Base-by-base conservation (phyloP, 1,140 invertebrate genomes). In the Zaprionus vittiger region DNA sequence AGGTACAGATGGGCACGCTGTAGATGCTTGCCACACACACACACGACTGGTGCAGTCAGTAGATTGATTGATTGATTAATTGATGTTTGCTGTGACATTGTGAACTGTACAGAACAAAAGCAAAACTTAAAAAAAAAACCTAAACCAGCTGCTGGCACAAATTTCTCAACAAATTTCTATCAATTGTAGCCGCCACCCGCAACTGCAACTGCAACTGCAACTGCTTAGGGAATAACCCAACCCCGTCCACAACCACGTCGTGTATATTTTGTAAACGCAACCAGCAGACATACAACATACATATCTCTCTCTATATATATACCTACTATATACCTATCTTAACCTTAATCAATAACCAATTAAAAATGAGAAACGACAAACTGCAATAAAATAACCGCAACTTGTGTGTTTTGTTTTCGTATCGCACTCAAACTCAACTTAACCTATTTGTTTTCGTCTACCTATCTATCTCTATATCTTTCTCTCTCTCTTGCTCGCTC, bases 1-100 rank as follows among this genome's bases (percentile, higher is more conserved):
- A 89, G 78, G 91, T 92, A 92, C 91, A 92, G 78, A 89, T 89
- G 86, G 86, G 92, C 92, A 84, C 81, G 91, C 77, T 84, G 74
- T 79, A 87, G 90, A 75, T 57, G 63, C 71, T 71, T 56, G 55
- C 49, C 37, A 31, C 41, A 44, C 41, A 7, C 49, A 12, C 54
- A 57, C 70, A 60, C 56, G 78, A 69, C 47, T 47, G 24, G 20
- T 61, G 15, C 22, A 63, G 55, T 59, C 20, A 17, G 26, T 62
- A 47, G 24, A 71, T 71, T 71, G 66, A 37, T 69, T 52, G 56
- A 68, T 57, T 47, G 66, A 69, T 66, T 63, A 61, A 76, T 66
- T 63, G 52, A 64, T 73, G 54, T 64, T 69, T 77, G 73, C 38
- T 64, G 69, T 73, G 74, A 9, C 63, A 49, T 69, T 78, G 76